phyloP scores from a whole-genome alignment of 2,113 vertebrate species.

The Lontra canadensis region DNA sequence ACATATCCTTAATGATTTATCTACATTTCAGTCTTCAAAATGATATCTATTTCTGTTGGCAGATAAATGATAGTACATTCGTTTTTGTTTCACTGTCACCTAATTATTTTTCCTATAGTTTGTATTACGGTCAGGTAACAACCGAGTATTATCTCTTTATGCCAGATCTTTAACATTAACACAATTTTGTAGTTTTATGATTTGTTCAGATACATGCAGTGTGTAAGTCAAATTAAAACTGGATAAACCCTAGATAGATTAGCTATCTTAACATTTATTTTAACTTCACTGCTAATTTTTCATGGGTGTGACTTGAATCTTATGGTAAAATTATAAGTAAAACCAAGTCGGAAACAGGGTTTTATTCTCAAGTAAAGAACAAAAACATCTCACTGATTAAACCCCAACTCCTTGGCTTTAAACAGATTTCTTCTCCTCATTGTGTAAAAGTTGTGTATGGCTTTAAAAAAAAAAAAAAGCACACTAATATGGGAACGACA shows the following conservation, averaged over 20 bases:
- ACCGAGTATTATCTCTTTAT: slow-evolving; percentile 65
- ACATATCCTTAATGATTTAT: slow-evolving; percentile 57
- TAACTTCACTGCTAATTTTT: slow-evolving; percentile 83
- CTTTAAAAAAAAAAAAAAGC: slow-evolving; percentile 80
- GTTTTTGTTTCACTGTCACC: slow-evolving; percentile 36
- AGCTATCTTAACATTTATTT: slow-evolving; percentile 82
- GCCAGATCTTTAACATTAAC: slow-evolving; percentile 74
- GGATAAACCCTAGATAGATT: slow-evolving; percentile 77
- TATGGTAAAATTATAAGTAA: slow-evolving; percentile 81
- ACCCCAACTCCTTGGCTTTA: slow-evolving; percentile 76
- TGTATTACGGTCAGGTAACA: slow-evolving; percentile 62
- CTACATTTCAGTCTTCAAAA: slow-evolving; percentile 70
- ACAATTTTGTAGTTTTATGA: slow-evolving; percentile 82
- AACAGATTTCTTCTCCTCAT: slow-evolving; percentile 83
- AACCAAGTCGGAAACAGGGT: slow-evolving; percentile 80
- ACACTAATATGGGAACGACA: slow-evolving; percentile 81
- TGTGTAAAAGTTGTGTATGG: slow-evolving; percentile 82
- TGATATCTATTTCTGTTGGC: slow-evolving; percentile 52
- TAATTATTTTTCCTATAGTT: slow-evolving; percentile 57
- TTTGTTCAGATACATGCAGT: slow-evolving; percentile 75
- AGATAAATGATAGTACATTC: slow-evolving; percentile 22
- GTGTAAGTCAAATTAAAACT: slow-evolving; percentile 78
- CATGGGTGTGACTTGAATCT: slow-evolving; percentile 81
- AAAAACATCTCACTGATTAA: slow-evolving; percentile 80
- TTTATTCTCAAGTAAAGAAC: slow-evolving; percentile 79